Conservation (phyloP, 2,888 invertebrate species). For the Andrena minutula region DNA sequence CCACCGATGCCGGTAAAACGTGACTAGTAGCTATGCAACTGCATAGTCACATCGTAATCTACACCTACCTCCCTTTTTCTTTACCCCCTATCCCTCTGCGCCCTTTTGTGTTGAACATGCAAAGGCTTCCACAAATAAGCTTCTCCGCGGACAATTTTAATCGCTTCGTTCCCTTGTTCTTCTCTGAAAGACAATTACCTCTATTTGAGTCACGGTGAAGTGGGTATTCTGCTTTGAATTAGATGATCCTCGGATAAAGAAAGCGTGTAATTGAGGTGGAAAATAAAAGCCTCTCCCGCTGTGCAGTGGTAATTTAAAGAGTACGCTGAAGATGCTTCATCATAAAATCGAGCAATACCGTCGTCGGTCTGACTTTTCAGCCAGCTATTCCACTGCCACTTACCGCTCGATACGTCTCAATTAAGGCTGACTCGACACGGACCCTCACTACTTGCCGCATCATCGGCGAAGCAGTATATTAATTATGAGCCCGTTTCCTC, state of each 20-base stretch:
- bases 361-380: slow-evolving; percentile 66
- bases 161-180: slow-evolving; percentile 4
- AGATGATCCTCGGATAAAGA: not conserved
- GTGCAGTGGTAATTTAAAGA: not conserved
- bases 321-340: not conserved
- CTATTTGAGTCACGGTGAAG: not conserved
- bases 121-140: slow-evolving; percentile 41
- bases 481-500: not conserved
- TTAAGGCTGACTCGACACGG: slow-evolving; percentile 74
- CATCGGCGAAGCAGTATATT: not conserved
- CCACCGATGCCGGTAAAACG: slow-evolving; percentile 59
- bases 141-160: slow-evolving; percentile 34
- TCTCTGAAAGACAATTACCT: not conserved
- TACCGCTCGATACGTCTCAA: slow-evolving; percentile 79
- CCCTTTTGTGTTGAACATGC: slow-evolving; percentile 30
- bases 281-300: not conserved
- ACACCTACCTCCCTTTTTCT: slow-evolving; percentile 24
- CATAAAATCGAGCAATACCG: not conserved
- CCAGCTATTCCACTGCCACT: slow-evolving; percentile 75
- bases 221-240: slow-evolving; percentile 10
- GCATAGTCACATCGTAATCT: slow-evolving; percentile 19
- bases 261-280: not conserved
- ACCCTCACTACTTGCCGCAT: slow-evolving; percentile 44
- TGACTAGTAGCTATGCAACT: slow-evolving; percentile 42
- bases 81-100: not conserved